Evolutionary conservation across 2,797 vertebrate genomes (phyloP).

Genomic region (Discoglossus pictus): DNA sequence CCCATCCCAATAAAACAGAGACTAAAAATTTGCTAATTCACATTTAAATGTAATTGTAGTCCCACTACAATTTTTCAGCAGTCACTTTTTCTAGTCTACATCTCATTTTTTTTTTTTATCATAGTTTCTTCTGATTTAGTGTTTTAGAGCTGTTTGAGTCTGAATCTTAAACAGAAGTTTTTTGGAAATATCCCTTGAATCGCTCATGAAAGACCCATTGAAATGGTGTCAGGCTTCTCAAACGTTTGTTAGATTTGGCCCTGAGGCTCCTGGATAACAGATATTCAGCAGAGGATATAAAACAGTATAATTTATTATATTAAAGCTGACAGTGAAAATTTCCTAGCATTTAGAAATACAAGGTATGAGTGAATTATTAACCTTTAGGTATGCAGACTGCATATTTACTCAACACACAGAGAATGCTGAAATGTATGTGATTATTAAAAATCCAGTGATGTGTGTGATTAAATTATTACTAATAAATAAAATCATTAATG

Average conservation of each 20-base stretch:
- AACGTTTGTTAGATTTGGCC: neutral
- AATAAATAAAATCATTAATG: slow-evolving; percentile 1
- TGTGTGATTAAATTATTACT: neutral
- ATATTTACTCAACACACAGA: neutral
- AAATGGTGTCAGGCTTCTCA: neutral
- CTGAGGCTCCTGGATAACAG: neutral
- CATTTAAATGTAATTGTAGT: too few species aligned
- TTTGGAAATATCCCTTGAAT: neutral
- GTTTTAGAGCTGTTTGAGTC: too few species aligned
- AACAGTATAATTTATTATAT: slow-evolving; percentile 14
- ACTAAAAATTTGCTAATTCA: too few species aligned
- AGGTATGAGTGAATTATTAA: neutral
- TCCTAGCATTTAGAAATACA: neutral
- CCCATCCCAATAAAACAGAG: too few species aligned
- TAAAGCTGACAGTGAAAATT: neutral
- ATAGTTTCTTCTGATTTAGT: too few species aligned
- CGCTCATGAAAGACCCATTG: neutral
- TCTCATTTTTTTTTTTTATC: too few species aligned
- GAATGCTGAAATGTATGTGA: neutral
- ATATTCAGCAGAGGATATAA: slow-evolving; percentile 2
- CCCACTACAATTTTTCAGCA: too few species aligned
- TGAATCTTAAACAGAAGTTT: too few species aligned
- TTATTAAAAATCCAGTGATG: slow-evolving; percentile 3
- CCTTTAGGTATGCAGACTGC: neutral
- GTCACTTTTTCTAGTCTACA: too few species aligned